Percentiles rank a stretch among this genome's conserved stretches.
These are phyloP conservation scores for Himalopsyche japonica DNA, from an alignment of 2,888 invertebrate species.

Conservation along the genomic window DNA sequence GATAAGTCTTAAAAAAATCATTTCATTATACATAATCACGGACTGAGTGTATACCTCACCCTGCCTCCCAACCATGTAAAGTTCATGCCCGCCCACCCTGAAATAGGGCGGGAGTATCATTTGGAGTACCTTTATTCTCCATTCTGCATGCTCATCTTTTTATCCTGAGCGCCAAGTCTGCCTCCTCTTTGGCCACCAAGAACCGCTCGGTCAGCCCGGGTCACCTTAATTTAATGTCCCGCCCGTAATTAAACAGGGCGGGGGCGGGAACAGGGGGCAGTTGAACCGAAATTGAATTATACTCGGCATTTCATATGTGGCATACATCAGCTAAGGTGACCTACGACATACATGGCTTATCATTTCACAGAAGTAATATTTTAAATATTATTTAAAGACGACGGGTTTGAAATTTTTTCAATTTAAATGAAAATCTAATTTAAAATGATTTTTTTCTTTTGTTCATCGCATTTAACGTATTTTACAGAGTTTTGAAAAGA, in stretches of 20 bases:
- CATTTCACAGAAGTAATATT: too few species aligned
- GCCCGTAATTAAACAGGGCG: constrained; percentile 41
- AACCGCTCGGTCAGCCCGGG: constrained; percentile 41
- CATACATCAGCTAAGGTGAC: not conserved
- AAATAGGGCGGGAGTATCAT: constrained; percentile 17
- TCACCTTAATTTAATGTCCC: constrained; percentile 42
- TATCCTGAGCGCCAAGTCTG: constrained; percentile 18
- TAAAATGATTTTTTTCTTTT: too few species aligned
- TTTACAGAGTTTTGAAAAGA: too few species aligned
- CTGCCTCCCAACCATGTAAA: not conserved
- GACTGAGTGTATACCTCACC: not conserved
- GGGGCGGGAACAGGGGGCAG: constrained; percentile 26
- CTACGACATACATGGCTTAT: not conserved
- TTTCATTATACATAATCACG: constrained; percentile 16
- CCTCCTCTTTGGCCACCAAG: constrained; percentile 32
- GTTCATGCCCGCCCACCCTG: not conserved
- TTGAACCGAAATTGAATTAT: constrained; percentile 40
- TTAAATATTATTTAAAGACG: too few species aligned
- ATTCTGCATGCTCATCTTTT: constrained; percentile 41
- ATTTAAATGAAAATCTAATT: too few species aligned
- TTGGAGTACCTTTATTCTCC: constrained; percentile 34
- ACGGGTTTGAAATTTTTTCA: too few species aligned
- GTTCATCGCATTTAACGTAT: too few species aligned
- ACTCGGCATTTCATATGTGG: constrained; percentile 21
- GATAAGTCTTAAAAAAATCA: not conserved